Base-by-base conservation (phyloP, 2,113 vertebrate genomes). In the Bungarus multicinctus region DNA sequence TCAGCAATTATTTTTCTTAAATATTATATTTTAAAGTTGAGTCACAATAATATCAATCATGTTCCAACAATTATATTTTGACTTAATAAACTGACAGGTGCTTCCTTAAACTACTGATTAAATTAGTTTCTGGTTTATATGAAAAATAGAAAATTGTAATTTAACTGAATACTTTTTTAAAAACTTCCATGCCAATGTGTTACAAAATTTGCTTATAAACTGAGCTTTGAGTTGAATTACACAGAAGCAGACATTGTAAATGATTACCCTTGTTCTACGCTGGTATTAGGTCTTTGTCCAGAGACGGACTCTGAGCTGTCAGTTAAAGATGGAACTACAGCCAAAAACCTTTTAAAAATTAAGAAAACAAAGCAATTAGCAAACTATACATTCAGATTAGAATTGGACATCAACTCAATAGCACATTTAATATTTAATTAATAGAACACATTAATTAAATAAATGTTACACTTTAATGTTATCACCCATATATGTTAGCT, bases 231-330 rank as follows among this genome's bases (percentile, higher is more conserved):
- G 43, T 53, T 27, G 18, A 53, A 6, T 30, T 14, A 23, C n/a
- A 81, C 0, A 91, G 89, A 34, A 86, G n/a, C 45, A 39, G 8
- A 94, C 60, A 74, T 92, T 11, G 53, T 89, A 93, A 54, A 0
- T 60, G 94, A 98, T 50, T 97, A 99, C 99, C 99, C 99, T 94
- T 99, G 99, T 53, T 99, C 99, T 45, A 99, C 99, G 1, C 99
- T 99, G 94, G 99, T 99, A 97, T 99, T 99, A 1, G 99, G 99
- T 57, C 99, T 98, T 95, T 99, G 99, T 43, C 99, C 99, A 30
- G 99, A 99, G 2, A 99, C 99, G 0, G 99, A 99, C 95, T 99
- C 99, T 0, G 99, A 99, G 97, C 99, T 99, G 97, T 99, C 99
- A 0, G 98, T 99, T 91, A 99, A 97, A 34, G 99, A 99, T 4